Percentiles rank a stretch among this genome's conserved stretches.
phyloP scores from a whole-genome alignment of 1,140 invertebrate genomes.

The Cheumatopsyche charites region DNA sequence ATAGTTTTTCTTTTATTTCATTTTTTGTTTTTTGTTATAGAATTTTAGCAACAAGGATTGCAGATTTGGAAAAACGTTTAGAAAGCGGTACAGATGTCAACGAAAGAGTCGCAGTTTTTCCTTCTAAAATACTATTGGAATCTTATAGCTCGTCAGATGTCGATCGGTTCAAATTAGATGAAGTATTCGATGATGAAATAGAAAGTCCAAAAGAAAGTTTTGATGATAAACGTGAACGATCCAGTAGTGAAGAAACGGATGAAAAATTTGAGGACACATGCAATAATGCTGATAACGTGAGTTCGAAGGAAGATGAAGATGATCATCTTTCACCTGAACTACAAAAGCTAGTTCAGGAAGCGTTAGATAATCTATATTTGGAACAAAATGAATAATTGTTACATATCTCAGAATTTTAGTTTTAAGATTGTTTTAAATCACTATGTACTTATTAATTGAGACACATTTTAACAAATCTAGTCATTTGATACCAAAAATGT shows the following conservation, averaged over 20 bases:
- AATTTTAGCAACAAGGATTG: slow-evolving; percentile 59
- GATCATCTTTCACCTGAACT: slow-evolving; percentile 54
- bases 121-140: slow-evolving; percentile 59
- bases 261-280: slow-evolving; percentile 45
- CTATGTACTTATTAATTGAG: too few relatives aligned
- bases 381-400: too few relatives aligned
- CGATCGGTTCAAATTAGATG: slow-evolving; percentile 54
- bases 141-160: slow-evolving; percentile 55
- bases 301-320: slow-evolving; percentile 28
- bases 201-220: slow-evolving; percentile 52
- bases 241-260: slow-evolving; percentile 27
- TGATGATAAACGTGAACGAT: slow-evolving; percentile 46
- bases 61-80: slow-evolving; percentile 58
- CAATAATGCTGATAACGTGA: slow-evolving; percentile 10
- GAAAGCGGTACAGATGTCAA: slow-evolving; percentile 58
- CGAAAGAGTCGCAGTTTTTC: slow-evolving; percentile 58
- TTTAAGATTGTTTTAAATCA: too few relatives aligned
- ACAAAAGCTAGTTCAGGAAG: slow-evolving; percentile 58
- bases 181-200: slow-evolving; percentile 46
- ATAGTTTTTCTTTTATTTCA: too few relatives aligned
- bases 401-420: too few relatives aligned
- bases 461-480: too few relatives aligned
- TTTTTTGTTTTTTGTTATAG: slow-evolving; percentile 47
- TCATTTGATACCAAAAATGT: too few relatives aligned
- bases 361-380: slow-evolving; percentile 55